Evolutionary conservation across 2,888 invertebrate species (phyloP), one percentile per base, ranked within the genome.

Genomic region (Gymnocheta viridis): DNA sequence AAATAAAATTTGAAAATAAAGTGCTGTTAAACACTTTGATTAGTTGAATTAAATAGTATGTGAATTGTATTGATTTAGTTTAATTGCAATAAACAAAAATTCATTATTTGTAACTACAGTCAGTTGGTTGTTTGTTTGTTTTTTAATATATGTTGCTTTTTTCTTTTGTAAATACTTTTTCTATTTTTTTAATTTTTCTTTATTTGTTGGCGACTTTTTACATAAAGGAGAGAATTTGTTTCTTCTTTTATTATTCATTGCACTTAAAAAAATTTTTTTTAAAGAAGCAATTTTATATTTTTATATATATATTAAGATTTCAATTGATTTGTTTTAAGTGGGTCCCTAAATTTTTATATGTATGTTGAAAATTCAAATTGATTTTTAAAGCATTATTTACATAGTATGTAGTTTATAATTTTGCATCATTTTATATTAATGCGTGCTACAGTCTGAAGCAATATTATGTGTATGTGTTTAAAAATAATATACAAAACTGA

Each of bases 291-390:
- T 66, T 56, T 78, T 58, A 9, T 72, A 38, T 35, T 44, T 19
- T 54, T 66, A 27, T 67, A 6, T 67, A 6, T 67, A 35, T 64
- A 64, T 69, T 54, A 70, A 72, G 56, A 66, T 22, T 62, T 74
- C 44, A 82, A 70, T 69, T 81, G 74, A 76, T 64, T 77, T 67
- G 58, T 69, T 70, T 82, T 60, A 56, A 62, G 70, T 83, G 83
- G 83, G 83, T 83, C 83, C 83, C 83, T 83, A 82, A 83, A 69
- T 79, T 76, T 60, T 67, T 73, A 19, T 82, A 51, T 66, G 22
- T 74, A 24, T 72, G 38, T 64, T 51, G 47, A 74, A 73, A 78
- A 64, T 73, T 67, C 51, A 78, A 41, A 72, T 82, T 82, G 58
- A 67, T 67, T 32, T 77, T 73, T 82, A 78, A 82, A 82, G 82